These are phyloP conservation scores for Mesocricetus auratus DNA, from an alignment of 2,113 vertebrate genomes.

Conservation along the genomic window DNA sequence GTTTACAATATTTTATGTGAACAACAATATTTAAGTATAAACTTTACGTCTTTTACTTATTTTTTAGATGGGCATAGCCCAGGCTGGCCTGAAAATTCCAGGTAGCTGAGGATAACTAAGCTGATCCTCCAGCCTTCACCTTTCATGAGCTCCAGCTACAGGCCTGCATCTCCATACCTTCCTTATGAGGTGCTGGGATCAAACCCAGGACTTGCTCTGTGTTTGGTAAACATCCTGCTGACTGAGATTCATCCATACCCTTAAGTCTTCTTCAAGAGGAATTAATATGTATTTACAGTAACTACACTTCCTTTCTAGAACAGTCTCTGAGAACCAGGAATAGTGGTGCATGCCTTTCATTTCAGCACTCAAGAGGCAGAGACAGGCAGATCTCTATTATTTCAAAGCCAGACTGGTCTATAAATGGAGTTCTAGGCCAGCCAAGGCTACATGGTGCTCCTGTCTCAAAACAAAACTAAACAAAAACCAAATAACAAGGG, in stretches of 20 bases:
- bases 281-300: not conserved
- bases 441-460: not conserved
- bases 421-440: not conserved
- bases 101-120: not conserved
- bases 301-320: not conserved
- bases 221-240: not conserved
- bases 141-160: not conserved
- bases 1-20: not conserved
- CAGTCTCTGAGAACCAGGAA: not conserved
- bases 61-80: not conserved
- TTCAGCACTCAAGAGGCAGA: not conserved
- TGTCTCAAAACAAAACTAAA: not conserved
- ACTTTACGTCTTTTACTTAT: not conserved
- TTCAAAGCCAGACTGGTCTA: not conserved
- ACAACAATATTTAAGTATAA: not conserved
- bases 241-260: not conserved
- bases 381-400: not conserved
- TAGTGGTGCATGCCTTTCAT: not conserved
- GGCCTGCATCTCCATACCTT: not conserved
- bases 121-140: not conserved
- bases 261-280: not conserved
- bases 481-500: not conserved
- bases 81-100: not conserved
- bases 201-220: not conserved
- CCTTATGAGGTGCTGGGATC: not conserved